Base-by-base conservation (phyloP, 2,113 vertebrate species). In the Camelus bactrianus region DNA sequence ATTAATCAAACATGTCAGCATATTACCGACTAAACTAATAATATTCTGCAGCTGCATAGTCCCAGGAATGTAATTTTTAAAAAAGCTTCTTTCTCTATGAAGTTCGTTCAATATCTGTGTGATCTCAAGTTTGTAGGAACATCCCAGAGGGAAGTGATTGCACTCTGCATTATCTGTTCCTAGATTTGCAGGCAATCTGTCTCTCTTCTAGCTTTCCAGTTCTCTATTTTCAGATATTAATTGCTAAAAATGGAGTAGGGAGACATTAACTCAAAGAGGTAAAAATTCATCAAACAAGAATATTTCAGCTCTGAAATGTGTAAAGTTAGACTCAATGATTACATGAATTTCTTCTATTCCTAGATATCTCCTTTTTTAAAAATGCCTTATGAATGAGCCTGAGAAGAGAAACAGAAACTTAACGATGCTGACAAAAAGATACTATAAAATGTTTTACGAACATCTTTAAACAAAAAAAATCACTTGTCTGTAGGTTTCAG, bases 321-420 rank as follows among this genome's bases (percentile, higher is more conserved):
- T 24, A 17, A 52, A 72, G 48, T 84, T 83, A 88, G 19, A 46
- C 60, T 58, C 22, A 77, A 15, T 42, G 52, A 62, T 52, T 77
- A 76, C 38, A 83, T 5, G 64, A 80, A 91, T 58, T 75, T 67
- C 24, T 32, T 42, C 13, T 50, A 13, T 82, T 94, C 64, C 72
- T 82, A 60, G 80, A 96, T 46, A 56, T 62, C 84, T 83, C 73
- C 52, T 50, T 83, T 92, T 35, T 97, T 92, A 89, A 42, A 42
- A 42, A 86, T 95, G 72, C 13, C 65, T 97, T 79, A 91, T n/a
- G 11, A 77, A 26, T 52, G 24, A 80, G 64, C 6, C 94, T 97
- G 92, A 95, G 89, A 91, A 96, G 89, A 89, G 92, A 92, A 89
- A 95, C 83, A 97, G 56, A 95, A 88, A 95, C 93, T 97, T 88